Percentiles rank a stretch among this genome's conserved stretches.
These are phyloP conservation scores for Poeciliopsis turrubarensis DNA, from an alignment of 2,113 vertebrate genomes.

Conservation along the genomic window DNA sequence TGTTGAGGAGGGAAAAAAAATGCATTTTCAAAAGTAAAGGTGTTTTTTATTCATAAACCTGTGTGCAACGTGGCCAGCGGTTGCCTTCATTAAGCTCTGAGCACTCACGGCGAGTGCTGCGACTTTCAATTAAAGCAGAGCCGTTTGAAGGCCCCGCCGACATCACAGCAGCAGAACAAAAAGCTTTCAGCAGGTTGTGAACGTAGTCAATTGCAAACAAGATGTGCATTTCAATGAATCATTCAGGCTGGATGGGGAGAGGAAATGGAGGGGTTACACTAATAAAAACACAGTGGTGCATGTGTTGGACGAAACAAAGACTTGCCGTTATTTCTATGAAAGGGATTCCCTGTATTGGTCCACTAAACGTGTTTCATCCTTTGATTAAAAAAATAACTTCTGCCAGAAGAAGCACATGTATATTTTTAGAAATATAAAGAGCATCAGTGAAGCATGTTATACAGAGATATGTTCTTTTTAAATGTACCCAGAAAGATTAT, in stretches of 20 bases:
- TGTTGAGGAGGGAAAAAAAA: constrained; percentile 3
- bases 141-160: constrained; percentile 54
- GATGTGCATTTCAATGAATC: constrained; percentile 82
- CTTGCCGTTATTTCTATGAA: constrained; percentile 40
- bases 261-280: constrained; percentile 63
- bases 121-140: constrained; percentile 74
- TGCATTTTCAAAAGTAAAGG: constrained; percentile 55
- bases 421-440: constrained; percentile 13
- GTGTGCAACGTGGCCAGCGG: constrained; percentile 42
- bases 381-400: constrained; percentile 39
- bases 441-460: not conserved
- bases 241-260: constrained; percentile 63
- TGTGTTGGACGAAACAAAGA: constrained; percentile 49
- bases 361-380: constrained; percentile 27
- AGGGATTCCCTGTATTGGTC: constrained; percentile 46
- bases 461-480: too few species aligned
- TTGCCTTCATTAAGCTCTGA: constrained; percentile 60
- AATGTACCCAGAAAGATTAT: too few species aligned
- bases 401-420: constrained; percentile 1
- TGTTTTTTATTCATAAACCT: constrained; percentile 72
- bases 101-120: constrained; percentile 49
- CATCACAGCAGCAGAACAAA: constrained; percentile 71
- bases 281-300: constrained; percentile 63
- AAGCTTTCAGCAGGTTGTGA: constrained; percentile 78
- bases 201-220: constrained; percentile 76